Evolutionary conservation across 2,888 invertebrate genomes (phyloP).

Genomic region (Coremacera marginata): DNA sequence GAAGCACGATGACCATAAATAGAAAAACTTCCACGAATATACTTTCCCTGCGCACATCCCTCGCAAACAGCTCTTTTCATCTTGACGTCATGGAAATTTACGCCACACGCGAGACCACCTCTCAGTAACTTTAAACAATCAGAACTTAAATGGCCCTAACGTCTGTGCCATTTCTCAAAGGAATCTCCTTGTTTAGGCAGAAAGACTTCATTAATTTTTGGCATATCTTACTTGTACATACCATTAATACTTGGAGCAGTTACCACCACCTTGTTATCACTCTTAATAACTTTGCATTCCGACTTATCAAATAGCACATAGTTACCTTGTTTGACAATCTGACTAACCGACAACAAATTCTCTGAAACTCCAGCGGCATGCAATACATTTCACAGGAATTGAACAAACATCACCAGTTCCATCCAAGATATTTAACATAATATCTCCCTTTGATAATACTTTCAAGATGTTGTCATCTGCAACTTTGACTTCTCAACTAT

Average conservation of each 20-base stretch:
- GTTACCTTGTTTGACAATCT: not conserved
- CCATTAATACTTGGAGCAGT: not conserved
- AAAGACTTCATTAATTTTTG: not conserved
- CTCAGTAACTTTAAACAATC: constrained; percentile 17
- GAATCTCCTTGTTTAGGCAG: not conserved
- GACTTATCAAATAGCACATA: not conserved
- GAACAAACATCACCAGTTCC: not conserved
- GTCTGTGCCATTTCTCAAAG: not conserved
- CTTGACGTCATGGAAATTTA: not conserved
- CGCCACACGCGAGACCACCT: constrained; percentile 17
- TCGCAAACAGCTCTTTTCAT: constrained; percentile 34
- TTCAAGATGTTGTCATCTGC: not conserved
- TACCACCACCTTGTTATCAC: not conserved
- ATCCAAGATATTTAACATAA: not conserved
- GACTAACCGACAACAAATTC: too few species aligned
- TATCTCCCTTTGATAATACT: not conserved
- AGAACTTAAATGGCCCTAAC: constrained; percentile 28
- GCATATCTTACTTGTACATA: not conserved
- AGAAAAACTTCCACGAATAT: constrained; percentile 48
- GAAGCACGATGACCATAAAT: constrained; percentile 43
- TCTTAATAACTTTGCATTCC: not conserved
- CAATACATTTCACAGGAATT: not conserved
- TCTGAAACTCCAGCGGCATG: too few species aligned
- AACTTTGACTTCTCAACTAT: not conserved
- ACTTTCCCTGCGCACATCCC: constrained; percentile 50